phyloP scores from a whole-genome alignment of 2,113 vertebrate genomes.

The Rhegmatorhina hoffmannsi region DNA sequence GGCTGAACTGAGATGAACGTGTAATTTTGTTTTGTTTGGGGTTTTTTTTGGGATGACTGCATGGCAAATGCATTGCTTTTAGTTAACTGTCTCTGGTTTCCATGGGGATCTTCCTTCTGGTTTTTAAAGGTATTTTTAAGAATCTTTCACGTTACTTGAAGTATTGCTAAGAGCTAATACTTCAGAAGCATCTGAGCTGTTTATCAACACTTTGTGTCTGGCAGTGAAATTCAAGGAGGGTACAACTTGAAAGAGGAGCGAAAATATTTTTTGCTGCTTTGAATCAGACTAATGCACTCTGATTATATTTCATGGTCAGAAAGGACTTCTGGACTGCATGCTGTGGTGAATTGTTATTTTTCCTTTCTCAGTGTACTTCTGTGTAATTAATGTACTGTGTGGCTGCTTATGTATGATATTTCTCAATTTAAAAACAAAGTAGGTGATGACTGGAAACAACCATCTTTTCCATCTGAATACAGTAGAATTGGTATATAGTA shows the following conservation, averaged over 20 bases:
- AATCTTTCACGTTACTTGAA: background rate
- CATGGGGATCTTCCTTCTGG: background rate
- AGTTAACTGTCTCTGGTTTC: constrained; percentile 14
- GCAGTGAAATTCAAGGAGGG: background rate
- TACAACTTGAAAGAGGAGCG: background rate
- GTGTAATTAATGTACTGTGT: background rate
- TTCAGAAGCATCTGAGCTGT: background rate
- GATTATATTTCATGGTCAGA: background rate
- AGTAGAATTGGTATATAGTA: background rate
- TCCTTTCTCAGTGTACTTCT: background rate
- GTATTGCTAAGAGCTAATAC: constrained; percentile 8
- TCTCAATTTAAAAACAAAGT: background rate
- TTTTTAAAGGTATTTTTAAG: constrained; percentile 23
- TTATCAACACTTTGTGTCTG: background rate
- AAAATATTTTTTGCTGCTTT: background rate
- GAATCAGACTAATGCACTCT: background rate
- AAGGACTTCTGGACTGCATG: background rate
- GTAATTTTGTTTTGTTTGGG: no score
- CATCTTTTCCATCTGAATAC: background rate
- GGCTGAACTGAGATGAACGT: background rate
- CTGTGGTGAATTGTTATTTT: background rate
- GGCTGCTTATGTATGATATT: background rate
- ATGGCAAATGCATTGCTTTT: constrained; percentile 15
- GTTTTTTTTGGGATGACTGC: background rate
- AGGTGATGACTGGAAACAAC: background rate